Conservation (phyloP, 2,888 invertebrate species). For the Stenichneumon culpator region DNA sequence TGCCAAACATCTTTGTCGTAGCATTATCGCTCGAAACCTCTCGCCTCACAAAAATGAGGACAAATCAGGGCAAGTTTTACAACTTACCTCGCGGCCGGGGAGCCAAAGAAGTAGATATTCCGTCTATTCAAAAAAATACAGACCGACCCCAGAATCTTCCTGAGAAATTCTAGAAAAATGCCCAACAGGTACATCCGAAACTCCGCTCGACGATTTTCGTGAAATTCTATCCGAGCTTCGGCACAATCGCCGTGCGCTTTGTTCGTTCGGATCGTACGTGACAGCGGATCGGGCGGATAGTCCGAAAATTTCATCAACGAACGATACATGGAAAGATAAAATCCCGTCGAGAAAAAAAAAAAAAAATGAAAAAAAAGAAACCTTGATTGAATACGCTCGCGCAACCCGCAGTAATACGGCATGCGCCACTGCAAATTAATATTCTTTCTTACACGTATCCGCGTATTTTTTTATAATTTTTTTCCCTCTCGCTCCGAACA, state of each 20-base stretch:
- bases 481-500: background rate
- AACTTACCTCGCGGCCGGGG: too few relatives aligned
- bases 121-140: too few relatives aligned
- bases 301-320: slow-evolving; percentile 1
- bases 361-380: background rate
- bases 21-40: too few relatives aligned
- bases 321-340: background rate
- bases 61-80: too few relatives aligned
- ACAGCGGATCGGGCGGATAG: background rate
- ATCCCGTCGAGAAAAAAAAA: background rate
- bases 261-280: slow-evolving; percentile 5
- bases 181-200: too few relatives aligned
- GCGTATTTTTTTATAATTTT: background rate
- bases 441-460: slow-evolving; percentile 11
- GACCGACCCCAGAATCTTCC: too few relatives aligned
- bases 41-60: too few relatives aligned
- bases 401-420: background rate
- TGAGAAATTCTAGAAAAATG: too few relatives aligned
- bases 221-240: too few relatives aligned
- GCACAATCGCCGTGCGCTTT: background rate
- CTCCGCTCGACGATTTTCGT: too few relatives aligned
- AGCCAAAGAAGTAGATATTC: too few relatives aligned
- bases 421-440: slow-evolving; percentile 21
- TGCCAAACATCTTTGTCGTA: too few relatives aligned
- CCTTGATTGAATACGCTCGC: slow-evolving; percentile 15